These are phyloP conservation scores for Trididemnum clinides DNA, from an alignment of 23 tunicate genomes.

Conservation along the genomic window DNA sequence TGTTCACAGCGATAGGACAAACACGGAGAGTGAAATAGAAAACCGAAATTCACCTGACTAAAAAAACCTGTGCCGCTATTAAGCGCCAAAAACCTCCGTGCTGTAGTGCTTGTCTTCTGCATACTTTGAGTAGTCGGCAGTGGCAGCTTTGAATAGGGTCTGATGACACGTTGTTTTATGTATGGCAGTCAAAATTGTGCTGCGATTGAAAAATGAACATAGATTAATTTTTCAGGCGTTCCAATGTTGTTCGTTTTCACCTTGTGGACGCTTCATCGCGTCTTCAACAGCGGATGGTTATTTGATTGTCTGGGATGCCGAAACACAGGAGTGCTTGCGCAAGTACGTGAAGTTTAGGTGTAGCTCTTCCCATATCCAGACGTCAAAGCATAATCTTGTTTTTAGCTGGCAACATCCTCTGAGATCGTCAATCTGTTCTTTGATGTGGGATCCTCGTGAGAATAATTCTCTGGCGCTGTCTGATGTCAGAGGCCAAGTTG, in stretches of 20 bases:
- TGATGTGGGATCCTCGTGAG: constrained; percentile 82
- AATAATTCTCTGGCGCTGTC: constrained; percentile 75
- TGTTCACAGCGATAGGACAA: too few species aligned
- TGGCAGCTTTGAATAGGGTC: too few species aligned
- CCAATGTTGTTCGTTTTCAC: constrained; percentile 85
- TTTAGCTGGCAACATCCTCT: constrained; percentile 52
- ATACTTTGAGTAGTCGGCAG: too few species aligned
- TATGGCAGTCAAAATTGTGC: too few species aligned
- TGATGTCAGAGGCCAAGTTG: constrained; percentile 78
- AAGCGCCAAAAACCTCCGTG: too few species aligned
- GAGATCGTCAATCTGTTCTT: constrained; percentile 54
- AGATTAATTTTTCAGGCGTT: constrained; percentile 56
- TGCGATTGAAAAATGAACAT: too few species aligned
- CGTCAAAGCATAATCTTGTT: background rate
- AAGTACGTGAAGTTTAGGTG: constrained; percentile 34
- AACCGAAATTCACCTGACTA: too few species aligned
- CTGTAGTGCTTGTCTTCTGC: too few species aligned
- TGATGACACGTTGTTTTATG: too few species aligned
- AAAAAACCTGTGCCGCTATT: too few species aligned
- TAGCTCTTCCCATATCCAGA: background rate
- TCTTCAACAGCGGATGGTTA: constrained; percentile 66
- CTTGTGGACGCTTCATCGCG: constrained; percentile 89
- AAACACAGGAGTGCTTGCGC: constrained; percentile 64
- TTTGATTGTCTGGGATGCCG: constrained; percentile 83
- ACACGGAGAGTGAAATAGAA: too few species aligned